Percentiles rank a stretch among this genome's conserved stretches.
Evolutionary conservation across 2,113 vertebrate genomes (phyloP).

Genomic region (Limanda limanda): DNA sequence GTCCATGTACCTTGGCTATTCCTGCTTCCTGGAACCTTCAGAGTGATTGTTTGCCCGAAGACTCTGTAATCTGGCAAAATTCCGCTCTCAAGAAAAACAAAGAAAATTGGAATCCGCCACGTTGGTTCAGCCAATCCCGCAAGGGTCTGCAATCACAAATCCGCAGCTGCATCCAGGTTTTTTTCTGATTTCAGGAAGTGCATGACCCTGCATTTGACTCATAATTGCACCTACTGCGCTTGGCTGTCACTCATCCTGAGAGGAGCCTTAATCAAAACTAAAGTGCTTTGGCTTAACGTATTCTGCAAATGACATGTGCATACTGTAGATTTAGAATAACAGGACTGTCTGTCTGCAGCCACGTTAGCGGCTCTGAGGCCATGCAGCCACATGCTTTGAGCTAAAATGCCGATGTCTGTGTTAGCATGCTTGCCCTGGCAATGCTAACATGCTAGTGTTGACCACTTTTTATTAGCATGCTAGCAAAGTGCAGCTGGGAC

Average conservation of each 20-base stretch:
- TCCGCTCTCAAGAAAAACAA: slow-evolving; percentile 38
- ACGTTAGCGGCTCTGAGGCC: not conserved
- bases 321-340: not conserved
- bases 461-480: too few species aligned
- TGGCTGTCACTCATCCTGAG: not conserved
- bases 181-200: slow-evolving; percentile 36
- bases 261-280: not conserved
- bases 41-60: slow-evolving; percentile 46
- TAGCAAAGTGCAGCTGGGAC: not conserved
- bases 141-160: slow-evolving; percentile 30
- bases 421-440: too few species aligned
- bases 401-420: not conserved
- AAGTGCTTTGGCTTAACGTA: not conserved
- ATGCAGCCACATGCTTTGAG: not conserved
- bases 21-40: slow-evolving; percentile 26
- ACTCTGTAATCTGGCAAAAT: slow-evolving; percentile 42
- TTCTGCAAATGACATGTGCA: not conserved
- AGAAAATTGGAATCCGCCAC: slow-evolving; percentile 20
- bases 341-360: not conserved
- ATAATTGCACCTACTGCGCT: not conserved
- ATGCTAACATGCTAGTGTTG: too few species aligned
- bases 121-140: slow-evolving; percentile 8
- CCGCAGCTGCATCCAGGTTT: slow-evolving; percentile 26
- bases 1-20: slow-evolving; percentile 31
- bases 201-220: slow-evolving; percentile 9